Conservation (phyloP, 1,140 invertebrate species). For the Procambarus virginalis region DNA sequence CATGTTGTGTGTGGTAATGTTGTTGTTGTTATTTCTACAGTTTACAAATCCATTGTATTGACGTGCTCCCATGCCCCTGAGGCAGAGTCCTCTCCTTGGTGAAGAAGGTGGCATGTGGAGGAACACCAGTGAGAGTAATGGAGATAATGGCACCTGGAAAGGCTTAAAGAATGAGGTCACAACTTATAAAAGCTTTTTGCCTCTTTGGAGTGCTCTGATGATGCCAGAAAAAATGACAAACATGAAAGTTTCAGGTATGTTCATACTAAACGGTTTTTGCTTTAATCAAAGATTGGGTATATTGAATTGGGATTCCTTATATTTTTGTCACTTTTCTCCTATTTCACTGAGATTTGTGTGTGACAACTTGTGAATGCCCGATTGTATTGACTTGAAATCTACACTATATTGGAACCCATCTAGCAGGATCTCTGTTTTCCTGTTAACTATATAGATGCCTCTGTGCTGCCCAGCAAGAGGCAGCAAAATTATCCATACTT, state of each 20-base stretch:
- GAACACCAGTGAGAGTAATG: not conserved
- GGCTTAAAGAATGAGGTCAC: slow-evolving; percentile 52
- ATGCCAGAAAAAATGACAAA: slow-evolving; percentile 32
- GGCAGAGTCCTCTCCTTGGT: not conserved
- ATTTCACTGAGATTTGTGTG: too few relatives aligned
- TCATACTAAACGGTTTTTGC: too few relatives aligned
- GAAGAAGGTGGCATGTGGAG: slow-evolving; percentile 9
- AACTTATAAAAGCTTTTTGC: slow-evolving; percentile 60
- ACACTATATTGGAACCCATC: too few relatives aligned
- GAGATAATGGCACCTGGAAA: slow-evolving; percentile 41
- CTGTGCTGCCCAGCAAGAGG: too few relatives aligned
- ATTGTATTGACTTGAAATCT: too few relatives aligned
- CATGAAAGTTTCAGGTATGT: slow-evolving; percentile 56
- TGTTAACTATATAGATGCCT: too few relatives aligned
- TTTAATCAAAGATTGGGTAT: too few relatives aligned
- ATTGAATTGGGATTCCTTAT: too few relatives aligned
- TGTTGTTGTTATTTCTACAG: slow-evolving; percentile 31
- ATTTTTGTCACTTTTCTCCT: too few relatives aligned
- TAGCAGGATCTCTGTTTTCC: too few relatives aligned
- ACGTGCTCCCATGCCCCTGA: slow-evolving; percentile 62
- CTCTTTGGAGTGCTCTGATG: slow-evolving; percentile 66
- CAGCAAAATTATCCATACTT: too few relatives aligned
- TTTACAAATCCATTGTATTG: slow-evolving; percentile 63
- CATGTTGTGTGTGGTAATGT: not conserved
- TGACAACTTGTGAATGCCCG: too few relatives aligned